Evolutionary conservation across 1,140 invertebrate genomes (phyloP).

Genomic region (Drosophila pectinifera): DNA sequence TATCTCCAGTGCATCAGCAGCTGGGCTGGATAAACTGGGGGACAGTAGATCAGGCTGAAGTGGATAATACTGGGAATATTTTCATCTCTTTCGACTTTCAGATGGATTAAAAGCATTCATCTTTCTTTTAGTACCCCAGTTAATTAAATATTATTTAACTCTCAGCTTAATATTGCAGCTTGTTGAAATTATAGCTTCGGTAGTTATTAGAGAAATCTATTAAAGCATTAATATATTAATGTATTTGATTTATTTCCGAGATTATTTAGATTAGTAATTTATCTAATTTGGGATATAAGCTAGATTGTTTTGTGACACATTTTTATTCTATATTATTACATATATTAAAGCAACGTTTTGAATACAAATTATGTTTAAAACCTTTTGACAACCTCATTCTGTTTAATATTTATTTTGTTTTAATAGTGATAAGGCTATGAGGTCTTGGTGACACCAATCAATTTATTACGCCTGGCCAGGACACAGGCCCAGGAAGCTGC

Average conservation of each 20-base stretch:
- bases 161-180: background rate
- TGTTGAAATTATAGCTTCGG: background rate
- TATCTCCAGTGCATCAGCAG: background rate
- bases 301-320: background rate
- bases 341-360: background rate
- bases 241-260: background rate
- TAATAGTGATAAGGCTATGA: background rate
- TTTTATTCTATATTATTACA: too few relatives aligned
- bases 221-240: background rate
- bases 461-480: background rate
- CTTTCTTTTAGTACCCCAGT: background rate
- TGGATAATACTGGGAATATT: conserved; percentile 19
- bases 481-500: too few relatives aligned
- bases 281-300: background rate
- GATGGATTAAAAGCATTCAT: conserved; percentile 12
- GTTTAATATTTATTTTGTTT: background rate
- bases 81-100: conserved; percentile 9
- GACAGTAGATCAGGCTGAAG: conserved; percentile 17
- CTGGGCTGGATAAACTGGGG: background rate
- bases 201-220: background rate
- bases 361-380: too few relatives aligned
- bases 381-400: too few relatives aligned
- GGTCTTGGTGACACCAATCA: conserved; percentile 22
- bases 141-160: conserved; percentile 33
- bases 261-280: background rate